Conservation (phyloP, 2,888 invertebrate species). For the Carabus problematicus region DNA sequence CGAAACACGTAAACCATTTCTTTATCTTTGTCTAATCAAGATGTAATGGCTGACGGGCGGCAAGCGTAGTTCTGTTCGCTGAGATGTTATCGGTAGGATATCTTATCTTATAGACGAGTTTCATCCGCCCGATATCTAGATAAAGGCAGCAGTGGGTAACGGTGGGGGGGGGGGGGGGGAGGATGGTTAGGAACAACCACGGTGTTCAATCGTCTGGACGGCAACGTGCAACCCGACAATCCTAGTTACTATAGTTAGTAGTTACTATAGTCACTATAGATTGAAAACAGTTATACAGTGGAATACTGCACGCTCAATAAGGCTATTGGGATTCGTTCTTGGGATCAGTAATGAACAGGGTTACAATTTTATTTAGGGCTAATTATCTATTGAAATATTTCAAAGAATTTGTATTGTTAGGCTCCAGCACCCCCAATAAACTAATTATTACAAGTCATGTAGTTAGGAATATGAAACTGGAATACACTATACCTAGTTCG, state of each 20-base stretch:
- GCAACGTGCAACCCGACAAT: neutral
- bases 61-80: conserved; percentile 6
- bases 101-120: conserved; percentile 22
- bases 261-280: neutral
- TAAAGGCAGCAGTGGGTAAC: no score
- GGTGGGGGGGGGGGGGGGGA: neutral
- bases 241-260: neutral
- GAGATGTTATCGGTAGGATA: conserved; percentile 35
- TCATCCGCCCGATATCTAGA: no score
- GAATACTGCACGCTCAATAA: no score
- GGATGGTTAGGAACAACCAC: neutral
- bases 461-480: no score
- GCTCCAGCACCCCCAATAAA: no score
- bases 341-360: no score
- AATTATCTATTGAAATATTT: no score
- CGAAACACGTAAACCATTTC: conserved; percentile 40
- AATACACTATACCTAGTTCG: neutral
- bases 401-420: no score
- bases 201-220: neutral
- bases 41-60: conserved; percentile 33
- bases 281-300: no score
- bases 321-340: no score
- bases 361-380: no score
- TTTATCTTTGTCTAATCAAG: conserved; percentile 42
- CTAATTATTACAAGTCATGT: no score